Conservation (phyloP, 1,140 invertebrate species). For the Trinorchestia longiramus region DNA sequence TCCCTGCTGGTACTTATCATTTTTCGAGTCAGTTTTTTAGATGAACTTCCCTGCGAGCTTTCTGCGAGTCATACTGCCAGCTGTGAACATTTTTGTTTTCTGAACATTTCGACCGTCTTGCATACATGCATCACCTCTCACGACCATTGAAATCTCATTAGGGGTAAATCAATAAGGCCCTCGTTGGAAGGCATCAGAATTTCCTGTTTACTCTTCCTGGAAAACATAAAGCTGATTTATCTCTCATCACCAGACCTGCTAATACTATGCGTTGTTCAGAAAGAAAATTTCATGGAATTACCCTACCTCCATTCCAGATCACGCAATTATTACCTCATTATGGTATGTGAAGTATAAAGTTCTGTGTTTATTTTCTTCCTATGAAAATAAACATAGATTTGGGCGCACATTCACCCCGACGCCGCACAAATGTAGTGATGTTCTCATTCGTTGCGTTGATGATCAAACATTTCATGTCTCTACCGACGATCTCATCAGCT, state of each 20-base stretch:
- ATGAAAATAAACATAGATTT: too few relatives aligned
- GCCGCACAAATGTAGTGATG: too few relatives aligned
- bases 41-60: background rate
- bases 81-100: background rate
- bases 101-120: too few relatives aligned
- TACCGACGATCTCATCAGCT: too few relatives aligned
- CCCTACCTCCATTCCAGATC: too few relatives aligned
- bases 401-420: too few relatives aligned
- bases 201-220: background rate
- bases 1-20: background rate
- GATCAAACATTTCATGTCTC: too few relatives aligned
- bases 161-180: background rate
- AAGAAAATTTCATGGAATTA: background rate
- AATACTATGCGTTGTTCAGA: background rate
- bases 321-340: too few relatives aligned
- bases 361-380: too few relatives aligned
- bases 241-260: background rate
- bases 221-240: background rate
- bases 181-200: background rate
- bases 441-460: too few relatives aligned
- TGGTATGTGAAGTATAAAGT: too few relatives aligned
- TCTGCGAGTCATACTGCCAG: background rate
- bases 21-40: background rate
- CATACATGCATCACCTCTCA: background rate
- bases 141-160: background rate